Evolutionary conservation across 35 echinoderm and acorn worm genomes (phyloP).

Genomic region (Nesometra sesokonis): DNA sequence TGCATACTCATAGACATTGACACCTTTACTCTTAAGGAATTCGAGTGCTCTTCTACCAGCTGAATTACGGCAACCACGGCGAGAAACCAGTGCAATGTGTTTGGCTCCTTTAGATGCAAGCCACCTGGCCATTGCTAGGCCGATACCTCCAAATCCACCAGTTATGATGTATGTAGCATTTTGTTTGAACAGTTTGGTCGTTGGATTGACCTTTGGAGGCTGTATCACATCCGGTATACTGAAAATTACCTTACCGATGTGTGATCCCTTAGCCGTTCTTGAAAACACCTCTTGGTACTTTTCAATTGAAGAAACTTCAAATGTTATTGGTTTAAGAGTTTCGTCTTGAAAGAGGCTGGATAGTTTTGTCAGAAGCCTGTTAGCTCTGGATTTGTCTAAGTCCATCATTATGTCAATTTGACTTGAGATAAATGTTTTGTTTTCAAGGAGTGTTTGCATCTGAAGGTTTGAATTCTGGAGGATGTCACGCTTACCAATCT

Average conservation of each 20-base stretch:
- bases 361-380: slow-evolving; percentile 20
- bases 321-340: slow-evolving; percentile 23
- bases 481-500: slow-evolving; percentile 38
- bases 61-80: not conserved
- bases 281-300: slow-evolving; percentile 25
- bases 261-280: slow-evolving; percentile 16
- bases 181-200: slow-evolving; percentile 36
- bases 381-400: slow-evolving; percentile 14
- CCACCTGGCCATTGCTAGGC: slow-evolving; percentile 59
- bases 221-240: slow-evolving; percentile 37
- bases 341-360: slow-evolving; percentile 3
- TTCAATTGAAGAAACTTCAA: slow-evolving; percentile 4
- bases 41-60: slow-evolving; percentile 21
- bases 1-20: slow-evolving; percentile 22
- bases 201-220: slow-evolving; percentile 28
- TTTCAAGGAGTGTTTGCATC: slow-evolving; percentile 32
- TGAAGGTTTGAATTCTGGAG: slow-evolving; percentile 22
- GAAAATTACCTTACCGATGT: slow-evolving; percentile 32
- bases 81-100: slow-evolving; percentile 50
- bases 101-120: slow-evolving; percentile 50
- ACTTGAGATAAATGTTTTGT: slow-evolving; percentile 44
- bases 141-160: slow-evolving; percentile 50
- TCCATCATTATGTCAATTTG: slow-evolving; percentile 39
- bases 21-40: slow-evolving; percentile 37
- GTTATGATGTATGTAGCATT: slow-evolving; percentile 73